Conservation (phyloP, 2,113 vertebrate genomes). For the Perca flavescens region DNA sequence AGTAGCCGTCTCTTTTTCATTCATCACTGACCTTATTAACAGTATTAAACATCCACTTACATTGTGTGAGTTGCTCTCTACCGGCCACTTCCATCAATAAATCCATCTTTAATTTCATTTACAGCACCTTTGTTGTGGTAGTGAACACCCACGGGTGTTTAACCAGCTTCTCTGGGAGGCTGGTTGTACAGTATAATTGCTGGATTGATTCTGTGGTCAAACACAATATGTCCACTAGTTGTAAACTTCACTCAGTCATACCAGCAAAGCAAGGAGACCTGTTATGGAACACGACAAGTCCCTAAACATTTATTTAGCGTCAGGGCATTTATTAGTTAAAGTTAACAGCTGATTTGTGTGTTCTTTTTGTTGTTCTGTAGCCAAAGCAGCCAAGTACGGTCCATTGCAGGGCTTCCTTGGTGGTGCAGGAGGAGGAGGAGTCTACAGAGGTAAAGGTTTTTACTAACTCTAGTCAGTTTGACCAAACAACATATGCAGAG, state of each 20-base stretch:
- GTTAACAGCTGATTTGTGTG: not conserved
- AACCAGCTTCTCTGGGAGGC: not conserved
- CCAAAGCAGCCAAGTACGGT: slow-evolving; percentile 87
- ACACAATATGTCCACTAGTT: not conserved
- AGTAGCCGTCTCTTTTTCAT: not conserved
- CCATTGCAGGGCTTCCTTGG: slow-evolving; percentile 83
- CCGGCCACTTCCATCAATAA: not conserved
- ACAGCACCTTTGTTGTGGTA: not conserved
- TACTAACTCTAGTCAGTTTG: no score
- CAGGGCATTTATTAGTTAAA: not conserved
- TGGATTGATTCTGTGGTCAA: not conserved
- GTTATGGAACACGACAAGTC: not conserved
- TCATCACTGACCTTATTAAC: not conserved
- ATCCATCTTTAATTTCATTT: slow-evolving; percentile 7
- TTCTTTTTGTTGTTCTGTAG: slow-evolving; percentile 62
- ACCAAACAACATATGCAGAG: not conserved
- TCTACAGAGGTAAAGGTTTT: slow-evolving; percentile 74
- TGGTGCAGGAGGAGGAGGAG: slow-evolving; percentile 63
- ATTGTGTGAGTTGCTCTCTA: not conserved
- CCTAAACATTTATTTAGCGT: not conserved
- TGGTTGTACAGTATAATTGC: not conserved
- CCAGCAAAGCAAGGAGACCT: not conserved
- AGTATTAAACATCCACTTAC: not conserved
- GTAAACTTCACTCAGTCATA: not conserved
- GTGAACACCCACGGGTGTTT: not conserved